Evolutionary conservation across 2,113 vertebrate species (phyloP).

Genomic region (Solenodon paradoxus): DNA sequence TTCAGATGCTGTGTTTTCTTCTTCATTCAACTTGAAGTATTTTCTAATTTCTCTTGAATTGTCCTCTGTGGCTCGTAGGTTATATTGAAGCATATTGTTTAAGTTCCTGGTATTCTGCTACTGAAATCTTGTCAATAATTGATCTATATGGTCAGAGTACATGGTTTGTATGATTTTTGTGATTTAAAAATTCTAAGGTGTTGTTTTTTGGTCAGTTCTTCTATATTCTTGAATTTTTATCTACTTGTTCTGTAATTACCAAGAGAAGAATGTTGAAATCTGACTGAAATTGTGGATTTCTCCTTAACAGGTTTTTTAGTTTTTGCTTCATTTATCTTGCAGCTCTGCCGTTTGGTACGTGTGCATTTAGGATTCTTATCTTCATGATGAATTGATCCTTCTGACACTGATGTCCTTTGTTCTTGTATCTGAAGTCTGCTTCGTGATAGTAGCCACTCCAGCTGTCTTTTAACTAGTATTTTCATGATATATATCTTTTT

Average conservation of each 20-base stretch:
- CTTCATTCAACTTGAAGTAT: not conserved
- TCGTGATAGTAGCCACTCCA: not conserved
- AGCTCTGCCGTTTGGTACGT: not conserved
- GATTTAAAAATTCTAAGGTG: not conserved
- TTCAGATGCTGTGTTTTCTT: too few relatives aligned
- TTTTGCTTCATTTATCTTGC: not conserved
- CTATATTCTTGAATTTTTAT: not conserved
- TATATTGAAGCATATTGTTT: not conserved
- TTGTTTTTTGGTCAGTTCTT: not conserved
- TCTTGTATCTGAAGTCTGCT: not conserved
- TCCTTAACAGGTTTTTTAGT: not conserved
- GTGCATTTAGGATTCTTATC: not conserved
- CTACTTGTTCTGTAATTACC: not conserved
- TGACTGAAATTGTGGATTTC: not conserved
- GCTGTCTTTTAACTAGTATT: not conserved
- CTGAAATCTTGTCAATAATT: not conserved
- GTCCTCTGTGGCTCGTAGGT: not conserved
- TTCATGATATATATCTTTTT: not conserved
- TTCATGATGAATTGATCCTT: not conserved
- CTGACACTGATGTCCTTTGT: too few relatives aligned
- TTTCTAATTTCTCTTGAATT: not conserved
- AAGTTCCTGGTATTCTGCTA: not conserved
- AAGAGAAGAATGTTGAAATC: not conserved
- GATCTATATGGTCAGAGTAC: not conserved
- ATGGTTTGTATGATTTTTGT: not conserved